Base-by-base conservation (phyloP, 2,113 vertebrate species). In the Ammospiza caudacuta region DNA sequence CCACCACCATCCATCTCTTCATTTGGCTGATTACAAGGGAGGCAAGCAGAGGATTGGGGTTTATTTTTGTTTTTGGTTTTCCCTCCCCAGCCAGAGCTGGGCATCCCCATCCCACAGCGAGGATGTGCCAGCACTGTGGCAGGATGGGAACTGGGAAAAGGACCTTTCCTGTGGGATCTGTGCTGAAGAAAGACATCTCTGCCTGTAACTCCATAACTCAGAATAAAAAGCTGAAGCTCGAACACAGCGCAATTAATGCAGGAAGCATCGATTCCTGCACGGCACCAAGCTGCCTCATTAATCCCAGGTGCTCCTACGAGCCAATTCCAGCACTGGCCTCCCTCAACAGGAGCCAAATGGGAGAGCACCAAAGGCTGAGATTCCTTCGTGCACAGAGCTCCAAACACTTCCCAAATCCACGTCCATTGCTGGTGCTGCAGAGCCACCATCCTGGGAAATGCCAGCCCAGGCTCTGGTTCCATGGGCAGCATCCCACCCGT, bases 211-310 rank as follows among this genome's bases (percentile, higher is more conserved):
- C 96, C 96, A 95, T 61, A 93, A 95, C 92, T 97, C 97, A 97
- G 98, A 97, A 97, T 96, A 97, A 97, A 97, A 97, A 95, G 97
- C 31, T 2, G 47, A 89, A 95, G 94, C 96, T 96, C 54, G 25
- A 82, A 93, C 91, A 94, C 70, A 3, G 44, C 15, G 15, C 97
- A 97, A 98, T 98, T 97, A 98, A 98, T 97, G 97, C 96, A 33
- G 96, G 95, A 83, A 96, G 92, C 97, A 98, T 98, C 95, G 97
- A 98, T 98, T 96, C 96, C 96, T 97, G 97, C 94, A 15, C 78
- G 31, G 96, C 97, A 94, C 97, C 96, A 97, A 96, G 95, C 97
- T 64, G 97, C 46, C 96, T 98, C 98, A 98, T 98, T 98, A 98
- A 98, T 98, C 97, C 97, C 97, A 98, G 97, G 97, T 97, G 97